phyloP scores from a whole-genome alignment of 1,140 invertebrate genomes.

The Chlorops oryzae region DNA sequence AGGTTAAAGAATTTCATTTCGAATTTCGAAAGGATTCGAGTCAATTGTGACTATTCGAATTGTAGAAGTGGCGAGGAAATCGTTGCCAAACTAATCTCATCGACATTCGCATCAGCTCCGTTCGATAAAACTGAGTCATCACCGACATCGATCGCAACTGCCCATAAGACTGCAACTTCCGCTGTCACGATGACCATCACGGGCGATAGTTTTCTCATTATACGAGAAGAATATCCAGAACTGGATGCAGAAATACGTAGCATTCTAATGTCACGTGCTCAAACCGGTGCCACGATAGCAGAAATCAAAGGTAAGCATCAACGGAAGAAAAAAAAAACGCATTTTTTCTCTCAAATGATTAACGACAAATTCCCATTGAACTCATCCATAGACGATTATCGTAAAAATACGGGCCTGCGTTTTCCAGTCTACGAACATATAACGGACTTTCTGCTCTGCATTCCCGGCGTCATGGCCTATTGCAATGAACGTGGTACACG shows the following conservation, averaged over 20 bases:
- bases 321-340: background rate
- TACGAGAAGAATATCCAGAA: conserved; percentile 38
- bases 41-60: background rate
- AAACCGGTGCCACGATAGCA: conserved; percentile 42
- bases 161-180: background rate
- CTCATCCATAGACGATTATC: conserved; percentile 33
- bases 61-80: conserved; percentile 10
- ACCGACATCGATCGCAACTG: conserved; percentile 1
- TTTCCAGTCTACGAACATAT: conserved; percentile 38
- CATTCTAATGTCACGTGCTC: conserved; percentile 39
- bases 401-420: conserved; percentile 27
- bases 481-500: conserved; percentile 31
- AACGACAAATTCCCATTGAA: background rate
- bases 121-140: background rate
- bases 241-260: conserved; percentile 36
- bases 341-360: background rate
- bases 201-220: conserved; percentile 25
- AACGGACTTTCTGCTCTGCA: conserved; percentile 41
- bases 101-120: conserved; percentile 24
- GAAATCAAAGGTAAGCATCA: conserved; percentile 34
- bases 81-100: conserved; percentile 33
- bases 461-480: conserved; percentile 35
- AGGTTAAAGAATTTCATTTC: too few species aligned
- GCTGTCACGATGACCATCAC: conserved; percentile 31
- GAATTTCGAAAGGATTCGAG: too few species aligned